Percentiles rank a stretch among this genome's conserved stretches.
Conservation (phyloP, 2,113 vertebrate species). For the Podarcis cretensis region DNA sequence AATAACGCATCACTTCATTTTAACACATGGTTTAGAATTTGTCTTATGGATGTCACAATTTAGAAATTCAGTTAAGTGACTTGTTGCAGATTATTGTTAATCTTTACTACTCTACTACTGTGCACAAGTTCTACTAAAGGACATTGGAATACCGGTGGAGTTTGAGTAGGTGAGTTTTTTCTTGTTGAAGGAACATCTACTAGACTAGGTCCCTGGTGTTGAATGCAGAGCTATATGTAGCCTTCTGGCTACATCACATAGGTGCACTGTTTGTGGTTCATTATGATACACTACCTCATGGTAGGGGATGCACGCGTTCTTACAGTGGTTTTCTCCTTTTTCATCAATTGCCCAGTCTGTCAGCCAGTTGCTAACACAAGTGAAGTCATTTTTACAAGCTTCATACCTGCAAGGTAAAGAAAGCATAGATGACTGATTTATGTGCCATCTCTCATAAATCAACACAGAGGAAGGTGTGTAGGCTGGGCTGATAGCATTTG, state of each 20-base stretch:
- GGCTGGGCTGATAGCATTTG: fast-evolving
- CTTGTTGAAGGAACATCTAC: not conserved
- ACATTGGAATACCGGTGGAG: not conserved
- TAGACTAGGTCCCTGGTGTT: not conserved
- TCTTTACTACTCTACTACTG: not conserved
- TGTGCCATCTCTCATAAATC: not conserved
- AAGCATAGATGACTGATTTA: conserved; percentile 40
- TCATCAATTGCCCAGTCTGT: conserved; percentile 69
- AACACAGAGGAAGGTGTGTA: not conserved
- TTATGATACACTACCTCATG: conserved; percentile 65
- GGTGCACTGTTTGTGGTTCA: not conserved
- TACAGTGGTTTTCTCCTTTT: conserved; percentile 70
- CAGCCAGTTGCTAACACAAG: conserved; percentile 72
- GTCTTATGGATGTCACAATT: not conserved
- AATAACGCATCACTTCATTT: not conserved
- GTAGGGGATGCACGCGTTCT: conserved; percentile 66
- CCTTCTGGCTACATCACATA: not conserved
- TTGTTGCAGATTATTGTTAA: not conserved
- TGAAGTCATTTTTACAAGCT: conserved; percentile 73
- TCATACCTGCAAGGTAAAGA: conserved; percentile 69
- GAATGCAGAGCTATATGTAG: not conserved
- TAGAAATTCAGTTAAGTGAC: not conserved
- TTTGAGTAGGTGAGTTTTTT: not conserved
- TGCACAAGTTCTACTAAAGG: not conserved
- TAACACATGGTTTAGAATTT: not conserved